Evolutionary conservation across 2,113 vertebrate species (phyloP), one percentile per base, ranked within the genome.

Genomic region (Boulengeromyrus knoepffleri): DNA sequence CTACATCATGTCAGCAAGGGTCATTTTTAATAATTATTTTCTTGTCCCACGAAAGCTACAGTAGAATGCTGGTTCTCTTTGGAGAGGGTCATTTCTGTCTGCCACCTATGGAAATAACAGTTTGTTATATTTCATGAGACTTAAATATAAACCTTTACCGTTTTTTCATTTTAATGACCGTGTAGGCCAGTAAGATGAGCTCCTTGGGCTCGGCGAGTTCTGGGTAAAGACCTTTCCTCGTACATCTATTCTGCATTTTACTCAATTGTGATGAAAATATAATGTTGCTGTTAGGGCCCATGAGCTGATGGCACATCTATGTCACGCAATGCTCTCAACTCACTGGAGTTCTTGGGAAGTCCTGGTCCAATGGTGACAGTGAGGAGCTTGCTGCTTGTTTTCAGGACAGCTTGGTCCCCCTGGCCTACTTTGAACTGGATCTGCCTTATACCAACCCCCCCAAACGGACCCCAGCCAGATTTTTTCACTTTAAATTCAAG

Each of bases 401-500:
- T 97, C 46, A 96, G 89, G 5, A 94, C 42, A 0, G 80, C 93
- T 8, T 95, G 90, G 0, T 97, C 95, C 0, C 96, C 96, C 42
- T 94, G 94, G 62, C 96, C 95, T 21, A 0, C 12, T 90, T 96
- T 95, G 91, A 97, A 97, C 92, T 97, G 96, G 91, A 97, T 96
- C 92, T 97, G 96, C 7, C 97, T 94, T 88, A 96, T 96, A 1
- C 97, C 96, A 0, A 96, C 93, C 0, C 96, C 95, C 1, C 92
- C 94, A 92, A 97, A 97, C 0, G 95, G 96, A 36, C 96, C 95
- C 96, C 97, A 97, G 27, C 96, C 95, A 0, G 95, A 96, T 89
- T 97, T 97, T 93, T 97, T 97, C 90, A 97, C 96, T 93, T 97
- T 97, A 90, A 97, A 97, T 92, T 97, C 97, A 92, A 97, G 94